Evolutionary conservation across 2,797 vertebrate genomes (phyloP).

Genomic region (Sebastes iracundus): DNA sequence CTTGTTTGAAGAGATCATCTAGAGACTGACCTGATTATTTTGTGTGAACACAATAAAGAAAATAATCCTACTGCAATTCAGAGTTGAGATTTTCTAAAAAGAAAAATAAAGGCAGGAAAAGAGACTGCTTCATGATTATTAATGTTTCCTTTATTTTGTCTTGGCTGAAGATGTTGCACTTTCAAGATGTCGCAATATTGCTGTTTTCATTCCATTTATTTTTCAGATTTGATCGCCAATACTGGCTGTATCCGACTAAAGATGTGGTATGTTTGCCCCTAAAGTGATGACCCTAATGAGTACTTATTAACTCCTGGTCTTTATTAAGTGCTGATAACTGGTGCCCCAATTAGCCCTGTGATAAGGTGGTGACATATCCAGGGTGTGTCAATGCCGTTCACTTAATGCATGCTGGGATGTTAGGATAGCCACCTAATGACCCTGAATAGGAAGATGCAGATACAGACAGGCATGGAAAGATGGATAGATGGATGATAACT

Average conservation of each 20-base stretch:
- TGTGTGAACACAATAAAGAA: not conserved
- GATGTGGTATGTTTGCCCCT: not conserved
- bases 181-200: not conserved
- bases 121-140: not conserved
- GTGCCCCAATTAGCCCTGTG: not conserved
- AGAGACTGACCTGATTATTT: slow-evolving; percentile 22
- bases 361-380: not conserved
- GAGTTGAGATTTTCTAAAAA: not conserved
- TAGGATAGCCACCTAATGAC: not conserved
- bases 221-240: not conserved
- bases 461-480: not conserved
- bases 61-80: not conserved
- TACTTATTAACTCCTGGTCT: slow-evolving; percentile 5
- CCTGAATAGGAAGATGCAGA: not conserved
- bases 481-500: not conserved
- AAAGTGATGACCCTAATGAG: not conserved
- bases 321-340: slow-evolving; percentile 6
- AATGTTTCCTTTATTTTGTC: not conserved
- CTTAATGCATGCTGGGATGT: not conserved
- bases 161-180: not conserved
- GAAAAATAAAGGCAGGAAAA: not conserved
- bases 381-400: not conserved
- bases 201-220: not conserved
- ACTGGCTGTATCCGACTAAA: not conserved
- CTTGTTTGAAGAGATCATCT: slow-evolving; percentile 13